phyloP scores from a whole-genome alignment of 2,797 vertebrate genomes.

The Menidia menidia region DNA sequence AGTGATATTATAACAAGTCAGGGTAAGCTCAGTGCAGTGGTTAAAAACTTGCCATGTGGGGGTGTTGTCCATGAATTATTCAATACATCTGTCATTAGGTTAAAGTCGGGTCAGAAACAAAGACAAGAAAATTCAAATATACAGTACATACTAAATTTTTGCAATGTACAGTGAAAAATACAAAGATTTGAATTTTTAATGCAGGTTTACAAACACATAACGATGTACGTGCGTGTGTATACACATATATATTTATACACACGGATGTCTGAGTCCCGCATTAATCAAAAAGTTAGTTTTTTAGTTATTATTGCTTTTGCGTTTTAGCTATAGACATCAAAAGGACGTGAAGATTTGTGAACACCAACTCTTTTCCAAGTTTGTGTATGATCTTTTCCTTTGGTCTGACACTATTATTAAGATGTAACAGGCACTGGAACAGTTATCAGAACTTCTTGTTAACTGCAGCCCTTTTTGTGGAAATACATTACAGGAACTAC shows the following conservation, averaged over 20 bases:
- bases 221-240: background rate
- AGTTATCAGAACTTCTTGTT: constrained; percentile 46
- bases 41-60: constrained; percentile 37
- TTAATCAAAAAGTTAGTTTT: constrained; percentile 36
- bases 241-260: background rate
- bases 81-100: constrained; percentile 26
- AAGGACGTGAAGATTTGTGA: constrained; percentile 27
- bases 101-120: constrained; percentile 26
- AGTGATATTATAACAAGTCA: constrained; percentile 28
- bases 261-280: constrained; percentile 4
- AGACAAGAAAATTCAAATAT: background rate
- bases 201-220: too few relatives aligned
- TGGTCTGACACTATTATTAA: constrained; percentile 57
- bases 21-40: constrained; percentile 3
- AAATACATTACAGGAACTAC: constrained; percentile 46
- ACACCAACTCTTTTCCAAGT: constrained; percentile 47
- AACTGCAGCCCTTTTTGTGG: constrained; percentile 22
- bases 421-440: constrained; percentile 44
- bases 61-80: constrained; percentile 39
- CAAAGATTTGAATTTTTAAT: too few relatives aligned
- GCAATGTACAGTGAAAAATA: constrained; percentile 20
- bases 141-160: constrained; percentile 11
- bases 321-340: constrained; percentile 52
- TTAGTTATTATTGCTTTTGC: constrained; percentile 22
- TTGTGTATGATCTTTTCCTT: constrained; percentile 46